Conservation (phyloP, 92 coral and sea anemone genomes). For the Phenganax subtilis region DNA sequence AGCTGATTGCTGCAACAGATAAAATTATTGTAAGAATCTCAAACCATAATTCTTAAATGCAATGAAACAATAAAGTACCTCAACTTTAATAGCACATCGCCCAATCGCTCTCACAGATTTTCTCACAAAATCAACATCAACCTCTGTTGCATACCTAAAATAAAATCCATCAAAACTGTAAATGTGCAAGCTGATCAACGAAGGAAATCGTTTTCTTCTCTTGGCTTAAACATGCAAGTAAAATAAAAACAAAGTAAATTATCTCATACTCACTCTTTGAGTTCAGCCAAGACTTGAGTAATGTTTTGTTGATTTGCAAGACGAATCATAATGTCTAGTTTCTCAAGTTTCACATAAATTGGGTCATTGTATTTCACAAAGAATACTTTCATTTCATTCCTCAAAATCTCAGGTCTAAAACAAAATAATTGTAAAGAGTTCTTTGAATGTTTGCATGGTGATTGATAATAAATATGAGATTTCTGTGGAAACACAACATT, state of each 20-base stretch:
- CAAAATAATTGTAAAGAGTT: neutral
- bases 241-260: too few species aligned
- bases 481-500: too few species aligned
- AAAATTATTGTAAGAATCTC: neutral
- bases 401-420: slow-evolving; percentile 78
- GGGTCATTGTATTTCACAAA: slow-evolving; percentile 99
- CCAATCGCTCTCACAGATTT: slow-evolving; percentile 99
- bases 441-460: too few species aligned
- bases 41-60: neutral
- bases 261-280: slow-evolving; percentile 72
- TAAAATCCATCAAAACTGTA: neutral
- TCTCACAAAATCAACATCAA: slow-evolving; percentile 99
- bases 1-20: slow-evolving; percentile 69
- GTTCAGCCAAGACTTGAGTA: slow-evolving; percentile 96
- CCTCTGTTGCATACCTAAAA: slow-evolving; percentile 92
- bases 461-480: too few species aligned
- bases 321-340: slow-evolving; percentile 96
- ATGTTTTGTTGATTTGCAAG: slow-evolving; percentile 94
- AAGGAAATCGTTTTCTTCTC: too few species aligned
- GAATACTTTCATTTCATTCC: slow-evolving; percentile 99
- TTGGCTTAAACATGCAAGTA: too few species aligned
- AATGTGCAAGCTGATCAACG: too few species aligned
- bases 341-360: slow-evolving; percentile 95
- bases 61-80: slow-evolving; percentile 51
- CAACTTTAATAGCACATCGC: slow-evolving; percentile 99